These are phyloP conservation scores for Babyrousa celebensis DNA, from an alignment of 2,797 vertebrate species.

Conservation along the genomic window DNA sequence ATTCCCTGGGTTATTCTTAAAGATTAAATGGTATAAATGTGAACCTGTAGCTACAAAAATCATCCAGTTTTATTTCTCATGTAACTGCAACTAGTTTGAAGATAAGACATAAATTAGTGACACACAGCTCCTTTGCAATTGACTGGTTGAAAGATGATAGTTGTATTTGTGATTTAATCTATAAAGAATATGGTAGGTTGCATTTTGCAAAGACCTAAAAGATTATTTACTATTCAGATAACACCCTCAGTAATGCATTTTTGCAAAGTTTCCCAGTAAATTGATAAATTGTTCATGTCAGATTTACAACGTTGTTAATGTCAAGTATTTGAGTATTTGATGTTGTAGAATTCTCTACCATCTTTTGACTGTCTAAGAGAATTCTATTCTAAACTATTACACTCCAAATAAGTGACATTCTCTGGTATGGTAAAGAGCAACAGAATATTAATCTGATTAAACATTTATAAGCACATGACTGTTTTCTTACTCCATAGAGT, in stretches of 20 bases:
- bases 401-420: conserved; percentile 70
- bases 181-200: conserved; percentile 28
- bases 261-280: conserved; percentile 84
- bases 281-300: conserved; percentile 86
- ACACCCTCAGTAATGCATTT: conserved; percentile 76
- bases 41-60: conserved; percentile 22
- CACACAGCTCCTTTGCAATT: conserved; percentile 65
- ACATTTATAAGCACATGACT: conserved; percentile 81
- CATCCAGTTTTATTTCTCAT: neutral
- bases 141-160: conserved; percentile 74
- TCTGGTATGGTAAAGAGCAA: conserved; percentile 73
- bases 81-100: conserved; percentile 57
- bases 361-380: conserved; percentile 72
- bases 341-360: conserved; percentile 74
- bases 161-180: conserved; percentile 78
- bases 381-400: conserved; percentile 77
- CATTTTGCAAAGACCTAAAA: conserved; percentile 77
- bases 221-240: conserved; percentile 84
- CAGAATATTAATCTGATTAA: conserved; percentile 84
- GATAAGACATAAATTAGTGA: conserved; percentile 75
- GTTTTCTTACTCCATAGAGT: conserved; percentile 74
- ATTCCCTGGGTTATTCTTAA: neutral
- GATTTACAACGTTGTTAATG: conserved; percentile 82
- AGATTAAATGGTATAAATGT: conserved; percentile 23
- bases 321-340: conserved; percentile 84